Evolutionary conservation across 92 coral and sea anemone species (phyloP).

Genomic region (Bergia sp.): DNA sequence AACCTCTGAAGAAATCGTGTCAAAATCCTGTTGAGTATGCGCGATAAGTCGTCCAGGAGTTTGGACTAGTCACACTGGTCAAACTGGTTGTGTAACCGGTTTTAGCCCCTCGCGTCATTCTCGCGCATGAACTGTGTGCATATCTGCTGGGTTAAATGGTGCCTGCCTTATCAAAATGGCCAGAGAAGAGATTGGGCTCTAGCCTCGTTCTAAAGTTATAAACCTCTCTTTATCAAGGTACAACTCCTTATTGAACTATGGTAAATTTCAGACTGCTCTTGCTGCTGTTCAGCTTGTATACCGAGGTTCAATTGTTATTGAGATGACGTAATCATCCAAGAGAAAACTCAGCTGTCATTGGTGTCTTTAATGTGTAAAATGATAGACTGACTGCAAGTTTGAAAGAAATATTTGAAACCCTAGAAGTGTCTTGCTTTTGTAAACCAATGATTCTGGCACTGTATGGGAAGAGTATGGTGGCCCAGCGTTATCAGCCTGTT

Average conservation of each 20-base stretch:
- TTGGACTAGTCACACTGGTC: neutral
- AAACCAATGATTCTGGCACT: no score
- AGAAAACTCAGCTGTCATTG: neutral
- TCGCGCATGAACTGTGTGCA: constrained; percentile 8
- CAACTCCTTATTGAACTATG: constrained; percentile 7
- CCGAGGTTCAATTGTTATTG: constrained; percentile 7
- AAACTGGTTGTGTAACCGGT: neutral
- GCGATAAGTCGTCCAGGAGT: neutral
- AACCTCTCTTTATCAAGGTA: neutral
- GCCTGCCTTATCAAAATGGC: constrained; percentile 2
- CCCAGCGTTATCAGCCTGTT: constrained; percentile 22
- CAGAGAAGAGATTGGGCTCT: neutral
- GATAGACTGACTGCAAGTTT: neutral
- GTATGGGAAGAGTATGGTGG: no score
- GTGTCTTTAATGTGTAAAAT: neutral
- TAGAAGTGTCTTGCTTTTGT: constrained; percentile 43
- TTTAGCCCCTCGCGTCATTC: constrained; percentile 9
- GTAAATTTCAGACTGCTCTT: constrained; percentile 24
- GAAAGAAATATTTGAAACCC: constrained; percentile 37
- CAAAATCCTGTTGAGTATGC: neutral
- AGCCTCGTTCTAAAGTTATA: constrained; percentile 2
- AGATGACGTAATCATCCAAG: constrained; percentile 23
- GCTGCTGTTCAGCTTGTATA: neutral
- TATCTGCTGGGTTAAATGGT: neutral
- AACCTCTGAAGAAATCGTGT: neutral